Conservation (phyloP, 2,797 vertebrate species). For the Lithobates pipiens region DNA sequence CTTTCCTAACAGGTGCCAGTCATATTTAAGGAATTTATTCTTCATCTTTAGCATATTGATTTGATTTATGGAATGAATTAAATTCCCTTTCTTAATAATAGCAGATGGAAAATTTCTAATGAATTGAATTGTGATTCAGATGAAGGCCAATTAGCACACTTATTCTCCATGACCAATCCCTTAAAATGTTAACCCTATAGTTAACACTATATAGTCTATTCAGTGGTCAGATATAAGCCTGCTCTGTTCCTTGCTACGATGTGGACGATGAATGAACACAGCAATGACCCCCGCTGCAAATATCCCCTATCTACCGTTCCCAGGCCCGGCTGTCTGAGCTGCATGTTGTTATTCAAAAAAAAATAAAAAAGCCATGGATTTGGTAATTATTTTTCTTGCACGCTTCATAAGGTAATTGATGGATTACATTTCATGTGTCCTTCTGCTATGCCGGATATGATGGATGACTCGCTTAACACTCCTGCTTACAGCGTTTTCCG, state of each 20-base stretch:
- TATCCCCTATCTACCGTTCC: slow-evolving; percentile 27
- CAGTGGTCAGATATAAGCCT: neutral
- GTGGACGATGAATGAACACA: slow-evolving; percentile 13
- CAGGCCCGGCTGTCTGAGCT: slow-evolving; percentile 10
- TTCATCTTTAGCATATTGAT: neutral
- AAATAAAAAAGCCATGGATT: slow-evolving; percentile 14
- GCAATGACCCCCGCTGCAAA: slow-evolving; percentile 18
- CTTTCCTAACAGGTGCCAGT: neutral
- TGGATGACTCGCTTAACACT: slow-evolving; percentile 49
- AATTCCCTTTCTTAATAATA: neutral
- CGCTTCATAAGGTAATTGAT: slow-evolving; percentile 57
- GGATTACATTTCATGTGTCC: slow-evolving; percentile 54
- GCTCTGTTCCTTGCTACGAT: slow-evolving; percentile 5
- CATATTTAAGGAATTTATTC: neutral
- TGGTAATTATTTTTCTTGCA: slow-evolving; percentile 56
- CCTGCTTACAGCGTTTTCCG: slow-evolving; percentile 44
- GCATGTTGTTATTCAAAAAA: slow-evolving; percentile 12
- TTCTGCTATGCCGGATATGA: slow-evolving; percentile 48
- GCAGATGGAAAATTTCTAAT: neutral
- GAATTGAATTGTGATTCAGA: neutral
- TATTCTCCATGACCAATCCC: neutral
- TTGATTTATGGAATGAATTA: neutral
- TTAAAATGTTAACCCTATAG: neutral
- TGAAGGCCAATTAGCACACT: neutral
- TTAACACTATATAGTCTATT: neutral